Percentiles rank a stretch among this genome's conserved stretches.
Conservation (phyloP, 2,888 invertebrate species). For the Willowsia nigromaculata region DNA sequence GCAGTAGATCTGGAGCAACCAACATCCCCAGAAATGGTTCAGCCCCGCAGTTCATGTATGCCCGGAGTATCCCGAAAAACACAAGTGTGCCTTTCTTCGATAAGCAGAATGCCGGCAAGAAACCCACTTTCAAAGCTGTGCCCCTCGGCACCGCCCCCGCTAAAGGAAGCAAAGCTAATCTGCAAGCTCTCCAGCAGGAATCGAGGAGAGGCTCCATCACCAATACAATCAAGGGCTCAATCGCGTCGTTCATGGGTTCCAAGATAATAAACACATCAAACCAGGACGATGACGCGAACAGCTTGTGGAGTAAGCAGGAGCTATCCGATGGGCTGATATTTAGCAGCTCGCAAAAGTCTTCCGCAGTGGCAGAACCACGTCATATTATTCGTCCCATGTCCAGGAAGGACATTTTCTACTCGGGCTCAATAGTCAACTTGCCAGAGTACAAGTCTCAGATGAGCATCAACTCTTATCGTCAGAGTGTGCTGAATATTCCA, state of each 20-base stretch:
- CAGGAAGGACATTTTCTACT: conserved; percentile 98
- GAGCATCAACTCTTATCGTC: conserved; percentile 92
- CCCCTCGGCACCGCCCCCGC: conserved; percentile 72
- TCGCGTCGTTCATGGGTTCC: conserved; percentile 71
- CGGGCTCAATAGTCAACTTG: conserved; percentile 95
- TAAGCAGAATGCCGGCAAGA: conserved; percentile 85
- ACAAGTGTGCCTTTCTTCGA: conserved; percentile 94
- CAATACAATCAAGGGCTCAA: conserved; percentile 65
- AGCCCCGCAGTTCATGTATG: conserved; percentile 77
- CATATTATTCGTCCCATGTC: conserved; percentile 94
- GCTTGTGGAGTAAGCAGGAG: conserved; percentile 79
- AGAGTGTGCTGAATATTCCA: conserved; percentile 94
- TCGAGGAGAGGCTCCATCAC: conserved; percentile 65
- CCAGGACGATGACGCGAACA: conserved; percentile 77
- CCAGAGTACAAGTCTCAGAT: conserved; percentile 96
- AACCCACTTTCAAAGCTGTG: conserved; percentile 77
- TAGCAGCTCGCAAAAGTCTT: conserved; percentile 75
- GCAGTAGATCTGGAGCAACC: conserved; percentile 62
- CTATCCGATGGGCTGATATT: conserved; percentile 78
- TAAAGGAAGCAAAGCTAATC: conserved; percentile 76
- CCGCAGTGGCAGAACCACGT: conserved; percentile 82
- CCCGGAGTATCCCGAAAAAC: conserved; percentile 86
- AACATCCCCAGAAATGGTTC: conserved; percentile 79
- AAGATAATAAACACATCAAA: conserved; percentile 71
- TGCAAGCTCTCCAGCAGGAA: conserved; percentile 31